Evolutionary conservation across 2,113 vertebrate genomes (phyloP).

Genomic region (Plotosus lineatus): DNA sequence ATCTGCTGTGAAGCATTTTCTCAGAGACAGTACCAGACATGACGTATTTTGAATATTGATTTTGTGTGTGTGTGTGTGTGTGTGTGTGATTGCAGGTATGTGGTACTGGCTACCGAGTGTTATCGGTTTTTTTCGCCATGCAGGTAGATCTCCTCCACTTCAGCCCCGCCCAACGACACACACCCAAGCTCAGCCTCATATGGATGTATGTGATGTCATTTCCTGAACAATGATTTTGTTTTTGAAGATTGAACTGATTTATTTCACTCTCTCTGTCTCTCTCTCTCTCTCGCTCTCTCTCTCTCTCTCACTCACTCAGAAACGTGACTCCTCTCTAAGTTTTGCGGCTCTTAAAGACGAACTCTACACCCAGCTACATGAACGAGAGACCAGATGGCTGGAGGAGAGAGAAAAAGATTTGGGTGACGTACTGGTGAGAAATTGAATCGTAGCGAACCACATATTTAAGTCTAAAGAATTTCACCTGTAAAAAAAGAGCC

Average conservation of each 20-base stretch:
- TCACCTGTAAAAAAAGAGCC: neutral
- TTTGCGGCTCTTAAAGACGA: conserved; percentile 26
- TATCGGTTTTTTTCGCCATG: neutral
- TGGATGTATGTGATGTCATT: conserved; percentile 29
- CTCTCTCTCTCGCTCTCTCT: neutral
- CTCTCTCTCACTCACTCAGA: conserved; percentile 12
- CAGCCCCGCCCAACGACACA: neutral
- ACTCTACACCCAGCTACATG: neutral
- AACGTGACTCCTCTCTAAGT: neutral
- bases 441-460: neutral
- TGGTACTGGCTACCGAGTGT: conserved; percentile 48
- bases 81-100: conserved; percentile 18
- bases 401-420: conserved; percentile 9
- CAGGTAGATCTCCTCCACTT: neutral
- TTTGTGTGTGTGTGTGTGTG: neutral
- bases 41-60: neutral
- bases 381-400: conserved; percentile 8
- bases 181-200: neutral
- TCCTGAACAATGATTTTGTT: neutral
- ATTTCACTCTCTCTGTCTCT: neutral
- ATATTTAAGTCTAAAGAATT: neutral
- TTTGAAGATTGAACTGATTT: neutral
- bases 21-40: neutral
- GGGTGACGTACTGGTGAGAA: conserved; percentile 29
- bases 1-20: neutral